Base-by-base conservation (phyloP, 1,140 invertebrate genomes). In the Micrasema minimum region DNA sequence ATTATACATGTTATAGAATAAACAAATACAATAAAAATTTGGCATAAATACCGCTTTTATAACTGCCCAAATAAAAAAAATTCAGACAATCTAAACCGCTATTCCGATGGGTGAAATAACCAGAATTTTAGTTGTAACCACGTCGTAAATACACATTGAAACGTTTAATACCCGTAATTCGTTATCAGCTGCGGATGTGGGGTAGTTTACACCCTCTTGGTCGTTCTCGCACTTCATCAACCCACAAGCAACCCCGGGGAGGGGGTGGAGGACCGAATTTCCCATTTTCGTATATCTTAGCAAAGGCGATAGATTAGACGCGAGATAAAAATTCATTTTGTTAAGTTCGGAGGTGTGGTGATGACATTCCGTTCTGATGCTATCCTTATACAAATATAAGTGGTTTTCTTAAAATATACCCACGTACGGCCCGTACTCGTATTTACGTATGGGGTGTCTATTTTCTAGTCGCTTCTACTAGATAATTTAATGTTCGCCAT, bases 161-260 rank as follows among this genome's bases (percentile, higher is more conserved):
- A 82, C 82, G 82, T 81, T 83, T 85, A 85, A 83, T 83, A 83
- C 83, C 80, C 81, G 78, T 80, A 82, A 81, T 85, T 85, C 82
- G 83, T 85, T 85, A 83, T 85, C 83, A 82, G 80, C 72, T 71
- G 69, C 66, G 72, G 72, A 73, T 62, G 37, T 35, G 51, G 41
- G 66, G 66, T 43, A 45, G 41, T 43, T 41, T 45, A 45, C 57
- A 41, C 57, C 41, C 59, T 12, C 59, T 18, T 18, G 53, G 38
- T 62, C 59, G 43, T 37, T 46, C 41, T 62, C 59, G 38, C 59
- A 62, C 59, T 45, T 62, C 55, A 59, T 59, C 55, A 59, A 26
- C 37, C 53, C 23, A 14, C 51, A 14, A 61, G 59, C 31, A 37
- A 46, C 14, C 55, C 57, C 6, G 5, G 31, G 10, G 57, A 14